Conservation (phyloP, 2,113 vertebrate genomes). For the Ursus arctos region DNA sequence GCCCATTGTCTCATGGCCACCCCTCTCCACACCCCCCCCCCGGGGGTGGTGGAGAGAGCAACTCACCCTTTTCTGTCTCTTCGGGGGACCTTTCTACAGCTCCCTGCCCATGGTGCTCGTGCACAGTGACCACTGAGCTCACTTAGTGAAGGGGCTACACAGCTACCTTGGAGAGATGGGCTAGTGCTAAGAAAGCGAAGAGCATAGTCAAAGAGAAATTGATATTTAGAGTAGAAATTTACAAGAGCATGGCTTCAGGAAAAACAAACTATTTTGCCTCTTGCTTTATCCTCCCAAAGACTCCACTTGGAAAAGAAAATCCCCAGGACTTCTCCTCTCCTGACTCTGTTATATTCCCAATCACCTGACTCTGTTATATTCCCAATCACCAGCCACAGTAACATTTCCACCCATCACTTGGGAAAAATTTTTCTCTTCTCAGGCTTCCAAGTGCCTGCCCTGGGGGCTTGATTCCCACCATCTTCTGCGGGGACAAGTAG, state of each 20-base stretch:
- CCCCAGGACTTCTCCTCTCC: background rate
- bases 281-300: background rate
- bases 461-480: too few species aligned
- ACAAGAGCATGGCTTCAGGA: background rate
- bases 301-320: background rate
- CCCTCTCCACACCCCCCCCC: rapidly evolving
- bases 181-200: background rate
- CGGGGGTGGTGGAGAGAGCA: background rate
- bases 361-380: background rate
- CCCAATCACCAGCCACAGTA: background rate
- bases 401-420: too few species aligned
- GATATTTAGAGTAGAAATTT: background rate
- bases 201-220: background rate
- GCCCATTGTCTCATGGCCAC: rapidly evolving
- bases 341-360: background rate
- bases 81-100: background rate
- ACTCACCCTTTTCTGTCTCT: background rate
- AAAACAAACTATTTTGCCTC: background rate
- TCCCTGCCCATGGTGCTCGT: rapidly evolving
- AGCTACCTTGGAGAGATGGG: background rate
- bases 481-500: background rate
- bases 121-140: too few species aligned
- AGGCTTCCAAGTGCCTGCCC: background rate
- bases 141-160: background rate
- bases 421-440: background rate